Base-by-base conservation (phyloP, 2,888 invertebrate genomes). In the Zeuzera pyrina region DNA sequence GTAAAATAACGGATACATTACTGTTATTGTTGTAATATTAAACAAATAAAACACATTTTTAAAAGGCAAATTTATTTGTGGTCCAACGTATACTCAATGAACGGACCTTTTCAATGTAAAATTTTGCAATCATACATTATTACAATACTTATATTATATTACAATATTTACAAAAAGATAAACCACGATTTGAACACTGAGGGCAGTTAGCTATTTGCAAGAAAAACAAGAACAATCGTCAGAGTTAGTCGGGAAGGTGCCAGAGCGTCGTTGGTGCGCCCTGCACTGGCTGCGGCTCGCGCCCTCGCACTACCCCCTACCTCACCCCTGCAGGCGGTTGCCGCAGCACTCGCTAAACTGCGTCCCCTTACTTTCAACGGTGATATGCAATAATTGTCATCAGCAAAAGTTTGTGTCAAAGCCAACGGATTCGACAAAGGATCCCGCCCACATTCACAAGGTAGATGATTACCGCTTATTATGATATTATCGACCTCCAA, bases 371-470 rank as follows among this genome's bases (percentile, higher is more conserved):
- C 88, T 64, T 93, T 92, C 49, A 93, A 78, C 35, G 94, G 94
- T 11, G 93, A 93, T 58, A 94, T 93, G 78, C 94, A 95, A 66
- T 86, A 92, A 70, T 95, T 95, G 50, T 89, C 89, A 35, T 88
- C 86, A 38, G 89, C 83, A 56, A 93, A 92, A 36, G 90, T 89
- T 36, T 72, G 70, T 30, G 77, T 74, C 39, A 91, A 87, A 12
- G 90, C 91, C 41, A 94, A 76, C 21, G 93, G 91, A 40, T 92
- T 91, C 34, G 89, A 88, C 32, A 93, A 77, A 16, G 94, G 86
- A 35, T 91, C 89, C 54, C 91, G 91, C 48, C 92, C 93, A 57
- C 94, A 95, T 69, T 94, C 93, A 66, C 94, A 95, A 2, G 94
- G 94, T 60, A 94, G 90, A 58, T 93, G 93, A 68, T 95, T 95